Base-by-base conservation (phyloP, 2,113 vertebrate species). In the Pitta sordida region DNA sequence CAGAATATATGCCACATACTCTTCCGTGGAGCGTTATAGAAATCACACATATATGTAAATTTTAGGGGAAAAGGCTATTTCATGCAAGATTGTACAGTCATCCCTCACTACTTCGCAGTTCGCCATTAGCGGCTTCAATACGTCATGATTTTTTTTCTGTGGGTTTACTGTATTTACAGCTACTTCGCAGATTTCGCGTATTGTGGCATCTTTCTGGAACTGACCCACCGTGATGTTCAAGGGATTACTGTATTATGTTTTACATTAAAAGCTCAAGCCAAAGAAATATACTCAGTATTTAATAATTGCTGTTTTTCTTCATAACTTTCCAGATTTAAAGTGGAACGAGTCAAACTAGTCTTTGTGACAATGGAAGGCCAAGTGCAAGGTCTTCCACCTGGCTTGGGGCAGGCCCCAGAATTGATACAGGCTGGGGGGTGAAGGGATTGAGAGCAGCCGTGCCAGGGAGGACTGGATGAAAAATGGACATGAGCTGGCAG, bases 41-140 rank as follows among this genome's bases (percentile, higher is more conserved):
- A 69, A 59, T 76, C 36, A 36, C 24, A 8, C 1, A 0, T 76
- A 13, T 0, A 0, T 41, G 19, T 71, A 49, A 27, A 80, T 83
- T 76, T 68, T 46, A 46, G 26, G 29, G 30, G 10, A 7, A 46
- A 63, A 51, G 19, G 24, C 18, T 73, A 24, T 73, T 80, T 80
- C 10, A 8, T 43, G 29, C 32, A 67, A n/a, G 49, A 15, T 83
- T 46, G 39, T n/a, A n/a, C n/a, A n/a, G n/a, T n/a, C n/a, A n/a
- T n/a, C n/a, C n/a, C n/a, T n/a, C n/a, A n/a, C n/a, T n/a, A n/a
- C n/a, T n/a, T n/a, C n/a, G n/a, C n/a, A n/a, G n/a, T n/a, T n/a
- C n/a, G n/a, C n/a, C n/a, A n/a, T n/a, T n/a, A n/a, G n/a, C n/a
- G n/a, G n/a, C n/a, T n/a, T n/a, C n/a, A n/a, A n/a, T n/a, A n/a